phyloP scores from a whole-genome alignment of 2,888 invertebrate species.

The Acronicta alni region DNA sequence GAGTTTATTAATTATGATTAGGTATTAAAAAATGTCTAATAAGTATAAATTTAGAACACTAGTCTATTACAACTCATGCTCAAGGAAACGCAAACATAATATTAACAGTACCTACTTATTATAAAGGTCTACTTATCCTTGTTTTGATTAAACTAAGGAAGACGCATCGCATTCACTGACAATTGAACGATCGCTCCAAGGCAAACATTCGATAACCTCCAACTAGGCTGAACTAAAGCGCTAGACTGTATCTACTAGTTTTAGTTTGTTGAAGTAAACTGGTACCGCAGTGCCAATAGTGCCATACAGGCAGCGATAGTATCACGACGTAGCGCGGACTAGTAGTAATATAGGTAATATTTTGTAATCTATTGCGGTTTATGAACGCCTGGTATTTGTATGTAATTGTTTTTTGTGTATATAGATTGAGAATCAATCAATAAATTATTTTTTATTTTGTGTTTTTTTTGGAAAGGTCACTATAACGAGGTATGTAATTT shows the following conservation, averaged over 20 bases:
- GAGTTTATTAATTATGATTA: no score
- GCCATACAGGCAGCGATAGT: slow-evolving; percentile 51
- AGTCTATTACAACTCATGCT: not conserved
- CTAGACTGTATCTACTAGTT: slow-evolving; percentile 3
- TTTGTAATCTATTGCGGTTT: slow-evolving; percentile 42
- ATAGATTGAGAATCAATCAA: no score
- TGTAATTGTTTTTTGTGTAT: slow-evolving; percentile 51
- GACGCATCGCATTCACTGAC: slow-evolving; percentile 14
- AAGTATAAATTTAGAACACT: not conserved
- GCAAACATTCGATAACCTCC: slow-evolving; percentile 58
- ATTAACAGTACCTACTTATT: no score
- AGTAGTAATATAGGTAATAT: slow-evolving; percentile 27
- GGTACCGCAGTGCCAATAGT: slow-evolving; percentile 43
- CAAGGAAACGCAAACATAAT: slow-evolving; percentile 28
- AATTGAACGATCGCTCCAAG: slow-evolving; percentile 39
- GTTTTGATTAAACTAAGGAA: slow-evolving; percentile 45
- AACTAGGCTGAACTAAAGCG: slow-evolving; percentile 34
- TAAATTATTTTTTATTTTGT: slow-evolving; percentile 53
- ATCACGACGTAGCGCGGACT: slow-evolving; percentile 68
- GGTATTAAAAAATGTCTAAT: no score
- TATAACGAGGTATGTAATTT: slow-evolving; percentile 22
- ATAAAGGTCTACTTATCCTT: slow-evolving; percentile 39
- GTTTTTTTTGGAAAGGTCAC: slow-evolving; percentile 57
- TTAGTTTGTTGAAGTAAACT: slow-evolving; percentile 27
- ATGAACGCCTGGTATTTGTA: slow-evolving; percentile 66